A percentile compares a stretch with the other conserved stretches of the same genome.
Evolutionary conservation across 2,797 vertebrate genomes (phyloP).

Genomic region (Labroides dimidiatus): DNA sequence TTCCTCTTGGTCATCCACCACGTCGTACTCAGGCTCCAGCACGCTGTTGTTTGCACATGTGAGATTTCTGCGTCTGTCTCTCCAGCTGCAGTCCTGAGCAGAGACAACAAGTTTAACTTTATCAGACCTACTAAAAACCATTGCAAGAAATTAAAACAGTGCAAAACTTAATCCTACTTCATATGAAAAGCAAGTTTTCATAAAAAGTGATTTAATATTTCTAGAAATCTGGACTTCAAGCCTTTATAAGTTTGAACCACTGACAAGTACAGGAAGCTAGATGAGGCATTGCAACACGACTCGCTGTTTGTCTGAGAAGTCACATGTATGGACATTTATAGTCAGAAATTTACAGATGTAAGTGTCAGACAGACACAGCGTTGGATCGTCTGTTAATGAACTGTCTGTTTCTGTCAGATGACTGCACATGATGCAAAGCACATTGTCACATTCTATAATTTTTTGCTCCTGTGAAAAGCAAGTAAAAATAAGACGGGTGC

Average conservation of each 20-base stretch:
- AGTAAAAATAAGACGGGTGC: too few species aligned
- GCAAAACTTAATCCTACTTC: too few species aligned
- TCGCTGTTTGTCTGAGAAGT: background rate
- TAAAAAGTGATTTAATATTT: too few species aligned
- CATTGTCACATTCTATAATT: too few species aligned
- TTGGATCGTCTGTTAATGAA: conserved; percentile 2
- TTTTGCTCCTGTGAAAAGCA: too few species aligned
- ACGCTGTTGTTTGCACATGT: conserved; percentile 1
- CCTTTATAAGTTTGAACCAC: background rate
- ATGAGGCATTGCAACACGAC: conserved; percentile 32
- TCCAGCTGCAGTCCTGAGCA: conserved; percentile 58
- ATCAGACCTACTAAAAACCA: too few species aligned
- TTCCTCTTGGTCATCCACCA: conserved; percentile 60
- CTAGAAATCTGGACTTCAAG: background rate
- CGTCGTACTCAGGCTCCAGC: conserved; percentile 52
- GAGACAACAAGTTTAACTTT: background rate
- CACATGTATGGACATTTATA: background rate
- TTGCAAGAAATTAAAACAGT: too few species aligned
- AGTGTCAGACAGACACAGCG: background rate
- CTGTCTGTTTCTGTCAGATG: conserved; percentile 1
- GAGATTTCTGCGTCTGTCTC: conserved; percentile 26
- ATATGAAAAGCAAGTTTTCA: too few species aligned
- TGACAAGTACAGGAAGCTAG: conserved; percentile 41
- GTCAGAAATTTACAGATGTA: background rate
- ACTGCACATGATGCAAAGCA: too few species aligned